phyloP scores from a whole-genome alignment of 2,888 invertebrate species.

The Dicycla oo region DNA sequence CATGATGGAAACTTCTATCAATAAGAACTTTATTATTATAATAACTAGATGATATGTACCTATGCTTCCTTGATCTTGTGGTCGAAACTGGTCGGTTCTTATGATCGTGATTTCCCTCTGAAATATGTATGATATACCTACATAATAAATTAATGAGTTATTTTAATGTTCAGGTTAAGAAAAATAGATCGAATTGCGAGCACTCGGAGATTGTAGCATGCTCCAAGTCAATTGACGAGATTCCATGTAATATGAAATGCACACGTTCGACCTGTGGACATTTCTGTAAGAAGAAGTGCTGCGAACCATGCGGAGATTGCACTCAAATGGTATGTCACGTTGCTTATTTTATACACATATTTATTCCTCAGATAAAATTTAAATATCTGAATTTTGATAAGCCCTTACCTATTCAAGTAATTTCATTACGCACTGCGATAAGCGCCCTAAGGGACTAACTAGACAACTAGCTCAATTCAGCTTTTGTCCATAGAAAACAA shows the following conservation, averaged over 20 bases:
- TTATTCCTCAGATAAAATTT: not conserved
- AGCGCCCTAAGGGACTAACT: no score
- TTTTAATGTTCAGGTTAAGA: conserved; percentile 74
- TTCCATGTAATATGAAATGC: conserved; percentile 86
- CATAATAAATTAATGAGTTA: no score
- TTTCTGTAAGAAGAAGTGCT: conserved; percentile 87
- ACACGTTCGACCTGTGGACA: conserved; percentile 86
- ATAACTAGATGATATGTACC: no score
- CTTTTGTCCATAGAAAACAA: no score
- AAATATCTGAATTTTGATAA: not conserved
- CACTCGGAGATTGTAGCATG: conserved; percentile 85
- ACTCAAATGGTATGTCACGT: conserved; percentile 75
- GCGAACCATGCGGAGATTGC: conserved; percentile 86
- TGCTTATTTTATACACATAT: conserved; percentile 7
- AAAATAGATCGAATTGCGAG: conserved; percentile 85
- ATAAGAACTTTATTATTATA: no score
- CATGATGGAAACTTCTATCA: no score
- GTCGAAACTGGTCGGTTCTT: no score
- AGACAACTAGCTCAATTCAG: no score
- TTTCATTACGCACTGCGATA: not conserved
- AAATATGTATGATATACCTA: no score
- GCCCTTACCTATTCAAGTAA: not conserved
- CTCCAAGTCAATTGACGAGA: conserved; percentile 77
- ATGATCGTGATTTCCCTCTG: no score
- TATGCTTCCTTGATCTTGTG: no score